Conservation (phyloP, 2,797 vertebrate species). For the Emydoidea blandingii region DNA sequence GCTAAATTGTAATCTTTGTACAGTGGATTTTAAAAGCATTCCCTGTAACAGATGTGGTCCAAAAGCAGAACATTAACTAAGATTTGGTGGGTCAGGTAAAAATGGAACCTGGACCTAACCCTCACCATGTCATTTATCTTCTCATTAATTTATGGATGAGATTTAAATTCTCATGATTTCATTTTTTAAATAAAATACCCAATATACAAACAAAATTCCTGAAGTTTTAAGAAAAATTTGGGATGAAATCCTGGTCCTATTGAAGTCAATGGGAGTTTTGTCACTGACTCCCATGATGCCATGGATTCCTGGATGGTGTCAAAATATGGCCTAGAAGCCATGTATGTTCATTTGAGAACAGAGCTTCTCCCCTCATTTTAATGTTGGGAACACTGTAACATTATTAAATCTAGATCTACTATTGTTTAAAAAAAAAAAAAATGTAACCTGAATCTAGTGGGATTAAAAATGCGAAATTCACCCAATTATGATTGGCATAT, state of each 20-base stretch:
- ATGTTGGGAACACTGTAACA: not conserved
- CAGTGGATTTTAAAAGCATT: not conserved
- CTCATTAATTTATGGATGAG: not conserved
- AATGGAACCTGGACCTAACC: not conserved
- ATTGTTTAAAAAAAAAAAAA: not conserved
- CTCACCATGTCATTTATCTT: rapidly evolving
- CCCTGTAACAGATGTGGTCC: not conserved
- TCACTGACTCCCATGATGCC: not conserved
- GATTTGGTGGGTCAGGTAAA: not conserved
- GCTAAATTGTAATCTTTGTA: not conserved
- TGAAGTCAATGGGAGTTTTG: not conserved
- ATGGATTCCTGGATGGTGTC: not conserved
- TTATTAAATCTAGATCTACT: not conserved
- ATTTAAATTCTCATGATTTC: not conserved
- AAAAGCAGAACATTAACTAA: not conserved
- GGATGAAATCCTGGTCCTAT: not conserved
- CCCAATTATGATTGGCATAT: not conserved
- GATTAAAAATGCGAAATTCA: slow-evolving; percentile 18
- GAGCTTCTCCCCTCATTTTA: not conserved
- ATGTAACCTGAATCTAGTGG: not conserved
- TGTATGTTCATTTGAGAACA: not conserved
- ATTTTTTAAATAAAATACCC: not conserved
- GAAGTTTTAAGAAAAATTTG: not conserved
- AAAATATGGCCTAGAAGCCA: not conserved
- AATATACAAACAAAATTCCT: not conserved